These are phyloP conservation scores for Macrotus californicus DNA, from an alignment of 2,113 vertebrate genomes.

Conservation along the genomic window DNA sequence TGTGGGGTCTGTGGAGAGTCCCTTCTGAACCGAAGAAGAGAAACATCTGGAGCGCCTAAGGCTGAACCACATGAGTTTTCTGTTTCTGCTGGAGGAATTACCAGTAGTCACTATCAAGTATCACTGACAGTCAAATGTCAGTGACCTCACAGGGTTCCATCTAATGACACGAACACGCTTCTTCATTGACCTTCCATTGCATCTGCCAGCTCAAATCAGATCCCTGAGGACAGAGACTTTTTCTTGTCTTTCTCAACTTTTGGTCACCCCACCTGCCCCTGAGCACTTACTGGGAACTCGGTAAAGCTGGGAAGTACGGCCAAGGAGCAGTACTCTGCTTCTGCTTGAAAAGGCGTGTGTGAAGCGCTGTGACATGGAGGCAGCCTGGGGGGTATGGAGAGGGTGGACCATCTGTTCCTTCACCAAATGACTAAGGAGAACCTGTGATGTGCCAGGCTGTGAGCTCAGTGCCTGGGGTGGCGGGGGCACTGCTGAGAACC, in stretches of 20 bases:
- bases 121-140: not conserved
- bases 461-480: not conserved
- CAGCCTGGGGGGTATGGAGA: not conserved
- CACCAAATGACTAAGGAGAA: not conserved
- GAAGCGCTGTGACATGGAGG: not conserved
- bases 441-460: not conserved
- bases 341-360: rapidly evolving
- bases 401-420: not conserved
- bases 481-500: not conserved
- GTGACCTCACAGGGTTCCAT: not conserved
- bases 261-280: not conserved
- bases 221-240: not conserved
- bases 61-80: not conserved
- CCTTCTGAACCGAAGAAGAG: not conserved
- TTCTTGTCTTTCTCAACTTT: not conserved
- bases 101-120: not conserved
- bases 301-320: not conserved
- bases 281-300: not conserved
- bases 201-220: not conserved
- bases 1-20: rapidly evolving
- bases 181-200: not conserved
- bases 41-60: not conserved
- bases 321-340: not conserved
- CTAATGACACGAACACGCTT: not conserved
- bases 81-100: not conserved